phyloP scores from a whole-genome alignment of 1,140 invertebrate genomes.

The Tribolium madens region DNA sequence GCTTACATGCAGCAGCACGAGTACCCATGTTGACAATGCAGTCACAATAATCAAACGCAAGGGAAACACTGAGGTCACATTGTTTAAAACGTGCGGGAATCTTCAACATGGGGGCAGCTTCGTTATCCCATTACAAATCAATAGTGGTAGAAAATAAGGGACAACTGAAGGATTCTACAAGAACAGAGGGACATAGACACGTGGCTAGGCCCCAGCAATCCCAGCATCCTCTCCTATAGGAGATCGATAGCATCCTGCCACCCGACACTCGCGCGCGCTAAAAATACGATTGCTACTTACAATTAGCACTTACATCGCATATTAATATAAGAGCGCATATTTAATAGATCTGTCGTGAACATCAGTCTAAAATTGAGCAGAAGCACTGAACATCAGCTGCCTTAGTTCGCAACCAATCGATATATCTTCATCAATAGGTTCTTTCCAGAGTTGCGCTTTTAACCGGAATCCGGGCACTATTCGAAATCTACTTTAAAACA shows the following conservation, averaged over 20 bases:
- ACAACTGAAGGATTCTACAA: conserved; percentile 64
- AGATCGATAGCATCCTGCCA: conserved; percentile 60
- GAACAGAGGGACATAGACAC: conserved; percentile 62
- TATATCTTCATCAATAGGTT: conserved; percentile 48
- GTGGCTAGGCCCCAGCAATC: conserved; percentile 57
- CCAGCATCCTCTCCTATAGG: conserved; percentile 53
- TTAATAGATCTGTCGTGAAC: conserved; percentile 58
- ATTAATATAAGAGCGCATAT: conserved; percentile 61
- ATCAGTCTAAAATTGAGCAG: conserved; percentile 47
- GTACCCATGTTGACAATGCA: conserved; percentile 77
- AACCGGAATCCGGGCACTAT: conserved; percentile 30
- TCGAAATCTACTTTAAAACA: conserved; percentile 39
- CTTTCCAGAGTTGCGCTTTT: conserved; percentile 42
- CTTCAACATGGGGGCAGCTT: conserved; percentile 66
- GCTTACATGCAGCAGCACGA: conserved; percentile 79
- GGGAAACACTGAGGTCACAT: conserved; percentile 67
- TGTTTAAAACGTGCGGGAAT: conserved; percentile 67
- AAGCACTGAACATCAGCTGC: conserved; percentile 38
- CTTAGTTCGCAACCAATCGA: conserved; percentile 43
- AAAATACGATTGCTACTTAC: conserved; percentile 52
- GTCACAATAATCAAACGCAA: conserved; percentile 68
- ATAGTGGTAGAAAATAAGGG: conserved; percentile 64
- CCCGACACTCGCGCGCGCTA: conserved; percentile 57
- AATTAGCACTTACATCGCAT: conserved; percentile 63
- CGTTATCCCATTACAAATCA: conserved; percentile 65